Base-by-base conservation (phyloP, 2,113 vertebrate genomes). In the Arothron firmamentum region DNA sequence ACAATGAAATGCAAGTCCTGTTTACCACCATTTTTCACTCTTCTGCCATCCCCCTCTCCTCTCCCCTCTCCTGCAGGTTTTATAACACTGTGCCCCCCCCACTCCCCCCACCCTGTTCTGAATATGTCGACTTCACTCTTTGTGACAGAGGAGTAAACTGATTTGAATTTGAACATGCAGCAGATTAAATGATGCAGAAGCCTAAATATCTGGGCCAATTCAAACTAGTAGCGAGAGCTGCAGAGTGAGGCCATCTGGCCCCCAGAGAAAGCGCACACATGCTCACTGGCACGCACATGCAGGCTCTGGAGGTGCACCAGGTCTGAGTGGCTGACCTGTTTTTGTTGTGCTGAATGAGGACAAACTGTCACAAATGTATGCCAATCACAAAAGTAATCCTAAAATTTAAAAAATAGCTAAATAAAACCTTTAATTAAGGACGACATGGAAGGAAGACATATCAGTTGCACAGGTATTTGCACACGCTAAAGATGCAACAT, bases 171-270 rank as follows among this genome's bases (percentile, higher is more conserved):
- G 28, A 67, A 75, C 52, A 58, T 54, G 62, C 45, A 6, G 62
- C 53, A 79, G 78, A 87, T 74, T 70, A 81, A 80, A 56, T 67
- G 55, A 70, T 66, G 70, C 74, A 74, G 70, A 83, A 80, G 59
- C 70, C 62, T 34, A 70, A 49, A 65, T 59, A 79, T 72, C 59
- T 78, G 67, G 67, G 57, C 67, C 76, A 48, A 42, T 57, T 71
- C 25, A 69, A 56, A 54, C 56, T 4, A 46, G 25, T 34, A 65
- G 6, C 3, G 14, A 5, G 43, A 45, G 43, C 12, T 13, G 11
- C 12, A 17, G 5, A 57, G 47, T 2, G 14, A 65, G 56, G 63
- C 76, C 81, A 85, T 84, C 79, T 82, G 81, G 50, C 68, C 69
- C 65, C 65, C 15, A 13, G 48, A 74, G 66, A 63, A 38, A 13